Conservation (phyloP, 2,113 vertebrate genomes). For the Ochotona princeps region DNA sequence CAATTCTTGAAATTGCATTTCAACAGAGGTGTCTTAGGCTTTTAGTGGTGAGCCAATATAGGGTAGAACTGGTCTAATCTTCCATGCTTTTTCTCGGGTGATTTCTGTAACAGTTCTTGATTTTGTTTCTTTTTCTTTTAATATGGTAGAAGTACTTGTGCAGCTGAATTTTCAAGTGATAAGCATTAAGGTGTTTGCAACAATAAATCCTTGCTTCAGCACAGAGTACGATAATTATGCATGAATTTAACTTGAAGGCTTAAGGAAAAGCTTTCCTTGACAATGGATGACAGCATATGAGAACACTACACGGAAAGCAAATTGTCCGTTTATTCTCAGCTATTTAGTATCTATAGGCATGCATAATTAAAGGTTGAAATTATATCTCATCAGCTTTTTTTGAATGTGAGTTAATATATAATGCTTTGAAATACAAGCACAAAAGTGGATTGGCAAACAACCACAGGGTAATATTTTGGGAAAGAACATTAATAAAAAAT, state of each 20-base stretch:
- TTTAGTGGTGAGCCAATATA: background rate
- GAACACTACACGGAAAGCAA: background rate
- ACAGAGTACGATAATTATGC: slow-evolving; percentile 22
- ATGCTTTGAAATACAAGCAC: slow-evolving; percentile 62
- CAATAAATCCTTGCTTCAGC: slow-evolving; percentile 28
- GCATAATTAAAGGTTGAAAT: slow-evolving; percentile 57
- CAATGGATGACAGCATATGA: background rate
- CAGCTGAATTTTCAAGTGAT: slow-evolving; percentile 12
- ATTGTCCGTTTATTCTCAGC: slow-evolving; percentile 32
- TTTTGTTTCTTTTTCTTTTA: background rate
- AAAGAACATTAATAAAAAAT: slow-evolving; percentile 67
- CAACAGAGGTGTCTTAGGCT: background rate
- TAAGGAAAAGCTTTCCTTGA: slow-evolving; percentile 34
- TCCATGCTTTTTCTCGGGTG: background rate
- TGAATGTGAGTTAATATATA: slow-evolving; percentile 54
- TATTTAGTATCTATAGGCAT: slow-evolving; percentile 26
- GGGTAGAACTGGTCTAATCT: background rate
- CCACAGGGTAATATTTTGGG: slow-evolving; percentile 49
- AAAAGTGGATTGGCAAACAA: slow-evolving; percentile 51
- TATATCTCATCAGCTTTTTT: slow-evolving; percentile 58
- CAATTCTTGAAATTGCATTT: background rate
- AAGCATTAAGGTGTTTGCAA: slow-evolving; percentile 38
- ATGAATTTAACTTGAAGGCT: slow-evolving; percentile 3
- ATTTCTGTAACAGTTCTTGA: slow-evolving; percentile 20
- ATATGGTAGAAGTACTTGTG: slow-evolving; percentile 36